A percentile compares a stretch with the other conserved stretches of the same genome.
Evolutionary conservation across 1,140 invertebrate species (phyloP).

Genomic region (Hyphantria cunea): DNA sequence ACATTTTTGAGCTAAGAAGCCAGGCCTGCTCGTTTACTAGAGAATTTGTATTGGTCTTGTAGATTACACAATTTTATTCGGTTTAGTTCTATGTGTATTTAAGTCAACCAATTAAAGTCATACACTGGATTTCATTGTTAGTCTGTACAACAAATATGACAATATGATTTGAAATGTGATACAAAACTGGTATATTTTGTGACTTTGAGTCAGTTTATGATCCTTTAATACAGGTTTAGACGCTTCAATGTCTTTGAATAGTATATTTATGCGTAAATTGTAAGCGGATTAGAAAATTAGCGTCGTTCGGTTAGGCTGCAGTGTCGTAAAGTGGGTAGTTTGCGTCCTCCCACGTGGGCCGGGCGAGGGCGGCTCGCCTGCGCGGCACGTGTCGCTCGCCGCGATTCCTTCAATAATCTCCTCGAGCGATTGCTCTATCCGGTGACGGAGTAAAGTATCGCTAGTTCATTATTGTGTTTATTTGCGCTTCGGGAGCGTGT

Average conservation of each 20-base stretch:
- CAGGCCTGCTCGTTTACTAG: not conserved
- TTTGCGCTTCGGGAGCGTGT: slow-evolving; percentile 67
- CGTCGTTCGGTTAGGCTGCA: slow-evolving; percentile 35
- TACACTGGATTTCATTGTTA: slow-evolving; percentile 17
- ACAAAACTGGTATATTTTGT: slow-evolving; percentile 20
- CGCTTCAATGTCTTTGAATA: slow-evolving; percentile 22
- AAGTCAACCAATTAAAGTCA: not conserved
- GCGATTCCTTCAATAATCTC: slow-evolving; percentile 65
- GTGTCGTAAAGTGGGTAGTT: slow-evolving; percentile 36
- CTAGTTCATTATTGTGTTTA: slow-evolving; percentile 80
- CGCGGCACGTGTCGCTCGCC: slow-evolving; percentile 49
- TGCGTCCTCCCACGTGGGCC: slow-evolving; percentile 33
- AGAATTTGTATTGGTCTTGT: not conserved
- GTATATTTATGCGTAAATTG: slow-evolving; percentile 27
- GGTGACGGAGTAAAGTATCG: slow-evolving; percentile 78
- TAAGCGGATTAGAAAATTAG: slow-evolving; percentile 52
- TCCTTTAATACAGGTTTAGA: slow-evolving; percentile 18
- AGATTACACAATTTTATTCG: slow-evolving; percentile 19
- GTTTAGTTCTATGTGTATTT: slow-evolving; percentile 15
- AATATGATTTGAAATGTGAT: slow-evolving; percentile 27
- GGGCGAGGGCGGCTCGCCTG: slow-evolving; percentile 16
- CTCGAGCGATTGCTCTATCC: slow-evolving; percentile 72
- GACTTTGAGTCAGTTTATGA: slow-evolving; percentile 20
- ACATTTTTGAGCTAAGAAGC: not conserved
- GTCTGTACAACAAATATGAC: slow-evolving; percentile 22